phyloP scores from a whole-genome alignment of 2,888 invertebrate genomes.

The Acleris holmiana region DNA sequence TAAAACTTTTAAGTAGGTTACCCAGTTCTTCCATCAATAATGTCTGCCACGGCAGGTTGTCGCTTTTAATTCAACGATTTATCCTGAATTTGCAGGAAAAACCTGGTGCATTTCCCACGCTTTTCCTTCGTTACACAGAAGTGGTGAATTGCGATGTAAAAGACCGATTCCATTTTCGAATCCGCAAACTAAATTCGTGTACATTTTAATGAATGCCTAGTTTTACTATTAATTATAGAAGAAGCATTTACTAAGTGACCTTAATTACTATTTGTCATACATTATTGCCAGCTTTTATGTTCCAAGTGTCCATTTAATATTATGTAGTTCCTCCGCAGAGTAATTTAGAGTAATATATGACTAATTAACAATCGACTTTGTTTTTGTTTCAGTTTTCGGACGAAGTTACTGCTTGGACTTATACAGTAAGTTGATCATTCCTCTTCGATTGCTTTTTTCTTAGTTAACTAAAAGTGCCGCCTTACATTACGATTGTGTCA shows the following conservation, averaged over 20 bases:
- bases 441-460: neutral
- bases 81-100: conserved; percentile 13
- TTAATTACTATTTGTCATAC: conserved; percentile 15
- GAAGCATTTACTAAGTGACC: conserved; percentile 2
- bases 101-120: conserved; percentile 7
- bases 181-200: conserved; percentile 1
- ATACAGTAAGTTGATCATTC: conserved; percentile 46
- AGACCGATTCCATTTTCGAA: conserved; percentile 14
- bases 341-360: conserved; percentile 22
- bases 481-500: neutral
- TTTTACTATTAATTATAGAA: neutral
- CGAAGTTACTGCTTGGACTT: conserved; percentile 43
- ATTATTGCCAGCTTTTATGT: conserved; percentile 12
- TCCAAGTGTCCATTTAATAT: conserved; percentile 3
- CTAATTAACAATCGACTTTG: conserved; percentile 25
- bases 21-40: conserved; percentile 1
- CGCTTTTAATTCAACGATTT: conserved; percentile 1
- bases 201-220: conserved; percentile 15
- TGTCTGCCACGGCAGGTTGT: neutral
- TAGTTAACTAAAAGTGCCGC: neutral
- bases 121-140: neutral
- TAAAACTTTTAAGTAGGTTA: conserved; percentile 8
- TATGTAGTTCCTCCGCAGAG: conserved; percentile 10
- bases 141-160: conserved; percentile 2
- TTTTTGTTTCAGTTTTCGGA: conserved; percentile 50